These are phyloP conservation scores for Euleptes europaea DNA, from an alignment of 2,113 vertebrate genomes.

Conservation along the genomic window DNA sequence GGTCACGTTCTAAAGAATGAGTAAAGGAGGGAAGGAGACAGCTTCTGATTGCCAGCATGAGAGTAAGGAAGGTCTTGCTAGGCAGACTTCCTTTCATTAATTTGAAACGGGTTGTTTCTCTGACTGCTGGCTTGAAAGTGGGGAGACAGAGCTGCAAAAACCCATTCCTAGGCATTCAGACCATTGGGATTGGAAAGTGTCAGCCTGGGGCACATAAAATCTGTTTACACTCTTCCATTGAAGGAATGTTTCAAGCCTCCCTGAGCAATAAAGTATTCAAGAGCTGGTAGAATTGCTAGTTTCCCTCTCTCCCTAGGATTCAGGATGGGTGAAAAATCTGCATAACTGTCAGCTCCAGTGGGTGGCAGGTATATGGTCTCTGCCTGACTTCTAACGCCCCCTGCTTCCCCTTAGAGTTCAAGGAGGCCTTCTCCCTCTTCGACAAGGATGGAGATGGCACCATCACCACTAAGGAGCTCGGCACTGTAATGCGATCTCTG, in stretches of 20 bases:
- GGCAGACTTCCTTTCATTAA: not conserved
- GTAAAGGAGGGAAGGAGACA: not conserved
- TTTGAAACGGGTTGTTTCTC: not conserved
- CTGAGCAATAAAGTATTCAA: too few species aligned
- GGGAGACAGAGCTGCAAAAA: not conserved
- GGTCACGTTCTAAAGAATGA: not conserved
- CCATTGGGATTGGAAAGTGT: not conserved
- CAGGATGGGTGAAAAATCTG: too few species aligned
- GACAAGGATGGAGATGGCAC: slow-evolving; percentile 92
- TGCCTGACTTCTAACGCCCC: not conserved
- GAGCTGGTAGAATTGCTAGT: too few species aligned
- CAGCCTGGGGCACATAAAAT: not conserved
- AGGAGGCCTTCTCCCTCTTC: slow-evolving; percentile 92
- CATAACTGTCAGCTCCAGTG: not conserved
- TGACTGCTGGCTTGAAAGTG: not conserved
- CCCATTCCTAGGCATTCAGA: too few species aligned
- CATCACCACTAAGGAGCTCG: slow-evolving; percentile 91
- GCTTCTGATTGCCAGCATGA: too few species aligned
- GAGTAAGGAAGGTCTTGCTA: not conserved
- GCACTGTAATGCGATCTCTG: slow-evolving; percentile 90
- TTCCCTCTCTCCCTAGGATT: not conserved
- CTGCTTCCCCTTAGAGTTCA: slow-evolving; percentile 80
- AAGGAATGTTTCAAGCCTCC: too few species aligned
- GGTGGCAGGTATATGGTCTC: not conserved
- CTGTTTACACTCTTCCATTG: too few species aligned